Evolutionary conservation across 2,888 invertebrate species (phyloP).

Genomic region (Drosophila silvestris): DNA sequence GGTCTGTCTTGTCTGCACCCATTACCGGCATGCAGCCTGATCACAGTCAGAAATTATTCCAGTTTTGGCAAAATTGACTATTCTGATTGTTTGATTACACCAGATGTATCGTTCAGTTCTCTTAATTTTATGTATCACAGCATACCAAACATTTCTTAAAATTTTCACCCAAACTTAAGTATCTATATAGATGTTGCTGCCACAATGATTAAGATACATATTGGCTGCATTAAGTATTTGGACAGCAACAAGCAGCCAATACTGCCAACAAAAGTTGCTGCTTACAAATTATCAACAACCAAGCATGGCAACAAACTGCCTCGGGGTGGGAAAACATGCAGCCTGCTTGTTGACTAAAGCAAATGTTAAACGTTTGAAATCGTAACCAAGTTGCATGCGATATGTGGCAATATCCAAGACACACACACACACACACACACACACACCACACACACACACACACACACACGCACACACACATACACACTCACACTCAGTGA

Average conservation of each 20-base stretch:
- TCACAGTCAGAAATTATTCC: slow-evolving; percentile 41
- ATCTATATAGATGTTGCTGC: slow-evolving; percentile 25
- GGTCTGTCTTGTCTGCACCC: slow-evolving; percentile 20
- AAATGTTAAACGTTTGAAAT: slow-evolving; percentile 74
- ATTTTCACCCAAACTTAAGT: slow-evolving; percentile 21
- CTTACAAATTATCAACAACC: slow-evolving; percentile 71
- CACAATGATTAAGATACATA: slow-evolving; percentile 59
- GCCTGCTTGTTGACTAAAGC: slow-evolving; percentile 60
- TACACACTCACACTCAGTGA: slow-evolving; percentile 21
- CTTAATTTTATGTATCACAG: neutral
- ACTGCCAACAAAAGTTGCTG: slow-evolving; percentile 55
- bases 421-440: slow-evolving; percentile 25
- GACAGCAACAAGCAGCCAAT: slow-evolving; percentile 57
- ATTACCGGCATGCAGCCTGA: slow-evolving; percentile 50
- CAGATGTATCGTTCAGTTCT: slow-evolving; percentile 12
- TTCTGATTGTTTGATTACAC: slow-evolving; percentile 31
- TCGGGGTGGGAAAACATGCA: slow-evolving; percentile 67
- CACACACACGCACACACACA: slow-evolving; percentile 18
- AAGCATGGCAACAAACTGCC: slow-evolving; percentile 47
- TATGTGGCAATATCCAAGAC: slow-evolving; percentile 60
- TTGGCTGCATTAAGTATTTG: slow-evolving; percentile 53
- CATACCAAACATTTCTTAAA: neutral
- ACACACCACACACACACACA: slow-evolving; percentile 28
- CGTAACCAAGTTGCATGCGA: slow-evolving; percentile 71
- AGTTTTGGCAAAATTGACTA: slow-evolving; percentile 45